phyloP scores from a whole-genome alignment of 2,797 vertebrate species.

The Enteromius anoplus region DNA sequence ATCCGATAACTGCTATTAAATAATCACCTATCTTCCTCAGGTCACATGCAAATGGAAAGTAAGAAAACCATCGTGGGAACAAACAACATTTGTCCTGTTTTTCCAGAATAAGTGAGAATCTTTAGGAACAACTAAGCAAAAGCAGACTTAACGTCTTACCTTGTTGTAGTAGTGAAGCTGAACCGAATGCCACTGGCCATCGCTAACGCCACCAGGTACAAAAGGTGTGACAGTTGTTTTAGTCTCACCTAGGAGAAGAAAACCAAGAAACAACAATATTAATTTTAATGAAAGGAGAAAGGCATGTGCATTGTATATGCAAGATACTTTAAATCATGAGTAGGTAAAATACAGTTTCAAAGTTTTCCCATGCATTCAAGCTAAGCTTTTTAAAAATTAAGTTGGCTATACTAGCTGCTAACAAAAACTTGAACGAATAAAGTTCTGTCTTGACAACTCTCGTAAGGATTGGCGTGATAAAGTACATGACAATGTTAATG shows the following conservation, averaged over 20 bases:
- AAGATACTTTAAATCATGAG: neutral
- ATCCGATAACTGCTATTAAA: constrained; percentile 64
- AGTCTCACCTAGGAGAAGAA: constrained; percentile 82
- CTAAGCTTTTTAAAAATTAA: too few species aligned
- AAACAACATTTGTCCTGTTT: constrained; percentile 46
- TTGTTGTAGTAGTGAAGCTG: constrained; percentile 98
- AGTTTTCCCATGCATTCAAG: neutral
- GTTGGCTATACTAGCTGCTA: neutral
- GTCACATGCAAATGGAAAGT: constrained; percentile 49
- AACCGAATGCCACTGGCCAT: constrained; percentile 94
- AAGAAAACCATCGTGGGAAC: constrained; percentile 63
- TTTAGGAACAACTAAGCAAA: constrained; percentile 8
- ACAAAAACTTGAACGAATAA: neutral
- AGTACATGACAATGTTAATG: neutral
- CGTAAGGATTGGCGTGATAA: neutral
- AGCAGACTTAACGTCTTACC: constrained; percentile 79
- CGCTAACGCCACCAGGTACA: constrained; percentile 89
- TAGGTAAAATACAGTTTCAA: neutral
- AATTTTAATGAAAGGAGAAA: neutral
- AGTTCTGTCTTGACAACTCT: neutral
- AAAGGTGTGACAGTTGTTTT: constrained; percentile 89
- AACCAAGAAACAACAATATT: neutral
- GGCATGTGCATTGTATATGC: neutral
- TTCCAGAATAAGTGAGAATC: neutral
- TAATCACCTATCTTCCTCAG: constrained; percentile 56